Percentiles rank a stretch among this genome's conserved stretches.
phyloP scores from a whole-genome alignment of 2,888 invertebrate genomes.

The Dynastes grantii region DNA sequence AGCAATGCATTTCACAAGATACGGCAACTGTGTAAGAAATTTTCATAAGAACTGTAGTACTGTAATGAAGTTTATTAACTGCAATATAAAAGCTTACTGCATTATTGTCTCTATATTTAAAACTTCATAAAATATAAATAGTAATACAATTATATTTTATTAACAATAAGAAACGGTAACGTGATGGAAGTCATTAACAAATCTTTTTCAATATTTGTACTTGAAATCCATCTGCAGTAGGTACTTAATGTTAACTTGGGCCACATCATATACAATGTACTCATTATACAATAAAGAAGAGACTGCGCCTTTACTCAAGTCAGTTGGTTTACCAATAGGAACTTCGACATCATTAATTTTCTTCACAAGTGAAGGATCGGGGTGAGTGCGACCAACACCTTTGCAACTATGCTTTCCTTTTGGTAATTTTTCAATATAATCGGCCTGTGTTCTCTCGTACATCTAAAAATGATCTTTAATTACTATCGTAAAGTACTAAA shows the following conservation, averaged over 20 bases:
- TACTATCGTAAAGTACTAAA: background rate
- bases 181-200: background rate
- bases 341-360: conserved; percentile 81
- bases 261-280: conserved; percentile 96
- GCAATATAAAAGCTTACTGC: no score
- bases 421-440: conserved; percentile 85
- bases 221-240: conserved; percentile 90
- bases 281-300: conserved; percentile 90
- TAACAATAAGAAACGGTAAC: conserved; percentile 3
- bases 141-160: background rate
- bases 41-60: no score
- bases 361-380: conserved; percentile 77
- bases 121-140: background rate
- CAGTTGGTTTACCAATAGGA: conserved; percentile 81
- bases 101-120: no score
- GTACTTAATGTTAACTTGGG: conserved; percentile 94
- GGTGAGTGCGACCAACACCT: conserved; percentile 89
- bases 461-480: conserved; percentile 69
- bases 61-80: no score
- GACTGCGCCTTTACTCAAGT: conserved; percentile 63
- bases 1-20: no score
- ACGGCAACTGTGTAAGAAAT: no score
- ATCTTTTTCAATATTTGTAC: conserved; percentile 75
- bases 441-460: conserved; percentile 82
- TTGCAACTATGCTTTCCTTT: conserved; percentile 90